phyloP scores from a whole-genome alignment of 1,140 invertebrate genomes.

The Homarus americanus region DNA sequence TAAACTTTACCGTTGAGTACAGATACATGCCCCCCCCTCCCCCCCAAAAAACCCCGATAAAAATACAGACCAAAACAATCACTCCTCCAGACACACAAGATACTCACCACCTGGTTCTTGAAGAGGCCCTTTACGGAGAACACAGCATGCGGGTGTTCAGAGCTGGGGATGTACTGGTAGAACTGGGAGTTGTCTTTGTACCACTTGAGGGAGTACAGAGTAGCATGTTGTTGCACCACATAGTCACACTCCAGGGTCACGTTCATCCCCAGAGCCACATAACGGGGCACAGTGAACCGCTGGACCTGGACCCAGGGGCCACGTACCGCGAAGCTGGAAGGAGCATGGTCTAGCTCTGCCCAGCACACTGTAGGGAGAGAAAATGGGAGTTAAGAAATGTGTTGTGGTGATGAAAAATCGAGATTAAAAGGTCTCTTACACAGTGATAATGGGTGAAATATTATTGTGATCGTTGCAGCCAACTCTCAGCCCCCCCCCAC shows the following conservation, averaged over 20 bases:
- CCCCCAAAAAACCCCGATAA: no score
- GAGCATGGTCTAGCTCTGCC: background rate
- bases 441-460: no score
- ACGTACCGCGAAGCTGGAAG: background rate
- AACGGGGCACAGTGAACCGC: conserved; percentile 46
- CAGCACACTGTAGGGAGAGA: conserved; percentile 19
- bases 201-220: conserved; percentile 63
- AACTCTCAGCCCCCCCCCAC: no score
- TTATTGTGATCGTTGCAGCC: no score
- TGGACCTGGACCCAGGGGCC: conserved; percentile 49
- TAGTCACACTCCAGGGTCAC: conserved; percentile 57
- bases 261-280: conserved; percentile 41
- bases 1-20: no score
- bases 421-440: no score
- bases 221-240: conserved; percentile 41
- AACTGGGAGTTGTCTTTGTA: conserved; percentile 66
- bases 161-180: conserved; percentile 62
- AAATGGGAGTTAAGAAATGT: background rate
- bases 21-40: no score
- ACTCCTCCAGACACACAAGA: background rate
- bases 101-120: conserved; percentile 54
- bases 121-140: conserved; percentile 39
- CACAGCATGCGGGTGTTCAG: background rate
- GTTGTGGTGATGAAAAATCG: no score
- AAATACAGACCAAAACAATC: background rate